Base-by-base conservation (phyloP, 2,113 vertebrate species). In the Nesospiza acunhae region DNA sequence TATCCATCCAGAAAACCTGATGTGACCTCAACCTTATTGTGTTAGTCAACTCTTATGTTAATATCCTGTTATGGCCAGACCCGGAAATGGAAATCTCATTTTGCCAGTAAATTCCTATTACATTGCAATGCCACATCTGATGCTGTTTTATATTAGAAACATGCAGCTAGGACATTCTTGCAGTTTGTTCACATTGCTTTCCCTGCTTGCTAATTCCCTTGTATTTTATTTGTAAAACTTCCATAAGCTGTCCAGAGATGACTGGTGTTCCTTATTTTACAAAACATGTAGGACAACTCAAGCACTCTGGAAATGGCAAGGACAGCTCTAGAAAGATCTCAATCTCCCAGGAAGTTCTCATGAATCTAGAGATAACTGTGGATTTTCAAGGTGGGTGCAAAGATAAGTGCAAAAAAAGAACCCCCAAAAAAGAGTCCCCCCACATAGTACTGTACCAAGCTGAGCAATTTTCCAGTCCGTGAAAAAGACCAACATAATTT, bases 81-180 rank as follows among this genome's bases (percentile, higher is more conserved):
- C 13, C 0, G 0, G 62, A 84, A 91, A 89, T 12, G 24, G 47
- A 41, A 74, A 70, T 44, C 33, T 50, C 28, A 80, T 56, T 93
- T 93, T 96, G 55, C 56, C 79, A 87, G 91, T 37, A 75, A 89
- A 94, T 92, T 83, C 76, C 77, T 89, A 21, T 64, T 82, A 63
- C 21, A 41, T 63, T 87, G 67, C 33, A 85, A 39, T 76, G 58
- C 35, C 73, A 44, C n/a, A 68, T 87, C 56, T 84, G 56, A 95
- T 87, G 41, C 37, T 81, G 47, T 37, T 94, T 90, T 88, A 20
- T 58, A 31, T 78, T 55, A 84, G 55, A 23, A 50, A 88, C 11
- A 46, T 15, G 55, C 30, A 77, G 80, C 22, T 68, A 83, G 33
- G 58, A 31, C 20, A 31, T 62, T 90, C 53, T 78, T 93, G 52